A percentile compares a stretch with the other conserved stretches of the same genome.
Conservation (phyloP, 2,797 vertebrate species). For the Podarcis siculus region DNA sequence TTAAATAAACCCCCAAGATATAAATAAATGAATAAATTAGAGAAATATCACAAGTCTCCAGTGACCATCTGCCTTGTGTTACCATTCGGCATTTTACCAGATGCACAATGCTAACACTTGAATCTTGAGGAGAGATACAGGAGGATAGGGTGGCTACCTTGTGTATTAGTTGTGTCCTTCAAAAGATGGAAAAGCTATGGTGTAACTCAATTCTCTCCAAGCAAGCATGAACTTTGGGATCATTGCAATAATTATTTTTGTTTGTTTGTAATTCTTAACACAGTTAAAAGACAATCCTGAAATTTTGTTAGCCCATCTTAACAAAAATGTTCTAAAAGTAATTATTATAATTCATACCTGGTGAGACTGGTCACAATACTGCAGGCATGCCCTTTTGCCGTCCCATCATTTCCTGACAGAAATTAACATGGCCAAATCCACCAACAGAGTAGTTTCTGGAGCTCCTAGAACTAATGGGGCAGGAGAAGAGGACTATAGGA, state of each 20-base stretch:
- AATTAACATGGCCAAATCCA: not conserved
- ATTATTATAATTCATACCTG: not conserved
- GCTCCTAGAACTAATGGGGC: not conserved
- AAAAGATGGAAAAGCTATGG: too few species aligned
- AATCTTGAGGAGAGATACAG: not conserved
- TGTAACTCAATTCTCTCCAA: not conserved
- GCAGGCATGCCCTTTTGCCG: not conserved
- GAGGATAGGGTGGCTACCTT: not conserved
- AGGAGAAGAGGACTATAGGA: not conserved
- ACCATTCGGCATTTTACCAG: not conserved
- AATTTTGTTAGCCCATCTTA: not conserved
- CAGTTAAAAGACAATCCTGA: not conserved
- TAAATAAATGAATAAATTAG: constrained; percentile 39
- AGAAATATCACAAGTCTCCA: constrained; percentile 6
- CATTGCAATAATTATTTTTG: not conserved
- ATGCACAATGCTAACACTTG: not conserved
- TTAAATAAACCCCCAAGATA: not conserved
- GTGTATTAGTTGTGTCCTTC: not conserved
- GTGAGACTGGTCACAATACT: too few species aligned
- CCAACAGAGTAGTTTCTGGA: not conserved
- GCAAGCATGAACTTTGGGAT: not conserved
- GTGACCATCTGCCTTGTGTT: constrained; percentile 18
- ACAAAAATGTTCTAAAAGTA: not conserved
- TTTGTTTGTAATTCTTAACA: not conserved
- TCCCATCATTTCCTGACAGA: not conserved